Percentiles rank a stretch among this genome's conserved stretches.
phyloP scores from a whole-genome alignment of 2,113 vertebrate genomes.

The Megalops atlanticus region DNA sequence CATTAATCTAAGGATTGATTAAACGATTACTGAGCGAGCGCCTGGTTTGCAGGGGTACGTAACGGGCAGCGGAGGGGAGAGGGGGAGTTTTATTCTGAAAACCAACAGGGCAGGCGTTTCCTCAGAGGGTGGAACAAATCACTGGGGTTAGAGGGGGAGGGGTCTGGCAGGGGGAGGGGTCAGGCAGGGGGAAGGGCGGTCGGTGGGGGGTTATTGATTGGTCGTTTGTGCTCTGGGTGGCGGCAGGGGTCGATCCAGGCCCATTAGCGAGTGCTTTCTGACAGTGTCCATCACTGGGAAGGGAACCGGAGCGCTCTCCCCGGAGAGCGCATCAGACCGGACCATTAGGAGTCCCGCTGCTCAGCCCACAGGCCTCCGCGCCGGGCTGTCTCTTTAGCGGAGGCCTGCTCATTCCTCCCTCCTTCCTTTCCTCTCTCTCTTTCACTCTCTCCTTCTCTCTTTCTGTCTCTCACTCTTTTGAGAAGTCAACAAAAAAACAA shows the following conservation, averaged over 20 bases:
- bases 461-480: background rate
- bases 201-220: conserved; percentile 4
- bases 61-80: background rate
- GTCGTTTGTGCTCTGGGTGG: conserved; percentile 32
- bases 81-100: background rate
- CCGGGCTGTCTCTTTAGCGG: conserved; percentile 43
- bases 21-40: background rate
- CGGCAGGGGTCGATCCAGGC: conserved; percentile 36
- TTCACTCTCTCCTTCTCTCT: conserved; percentile 5
- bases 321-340: conserved; percentile 50
- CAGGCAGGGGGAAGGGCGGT: background rate
- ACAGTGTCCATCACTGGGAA: conserved; percentile 30
- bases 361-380: conserved; percentile 26
- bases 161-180: too few relatives aligned
- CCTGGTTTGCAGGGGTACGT: background rate
- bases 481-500: background rate
- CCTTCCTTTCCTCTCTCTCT: conserved; percentile 28
- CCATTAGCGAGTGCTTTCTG: conserved; percentile 45
- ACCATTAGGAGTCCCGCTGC: conserved; percentile 46
- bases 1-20: background rate
- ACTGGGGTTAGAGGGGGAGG: background rate
- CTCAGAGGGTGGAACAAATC: background rate
- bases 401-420: background rate
- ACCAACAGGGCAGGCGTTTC: background rate
- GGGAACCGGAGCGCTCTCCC: conserved; percentile 33